Evolutionary conservation across 2,888 invertebrate genomes (phyloP), one percentile per base, ranked within the genome.

Genomic region (Pollenia angustigena): DNA sequence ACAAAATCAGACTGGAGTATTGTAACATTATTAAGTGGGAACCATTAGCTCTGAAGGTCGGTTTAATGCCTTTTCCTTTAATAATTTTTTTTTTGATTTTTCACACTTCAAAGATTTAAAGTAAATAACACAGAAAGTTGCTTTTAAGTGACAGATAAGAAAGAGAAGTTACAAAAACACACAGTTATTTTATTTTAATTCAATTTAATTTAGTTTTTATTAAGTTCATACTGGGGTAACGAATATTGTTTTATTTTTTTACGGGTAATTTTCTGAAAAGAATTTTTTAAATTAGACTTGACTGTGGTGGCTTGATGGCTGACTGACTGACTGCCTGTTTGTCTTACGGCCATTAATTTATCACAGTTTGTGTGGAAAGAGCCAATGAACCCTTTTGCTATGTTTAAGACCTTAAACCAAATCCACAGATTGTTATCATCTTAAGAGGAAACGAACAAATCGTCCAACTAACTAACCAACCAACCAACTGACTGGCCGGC

Each of bases 11-110:
- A 32, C 1, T 32, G 32, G 32, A 32, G 32, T 4, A 4, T 32
- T 32, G 2, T 32, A 32, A 32, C 32, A 4, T 32, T 32, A 32
- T 32, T 32, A 32, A 32, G 32, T 32, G 32, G 32, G 32, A 4
- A 75, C 60, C 62, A 82, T 86, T 85, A 75, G 75, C 18, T 46
- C 14, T 85, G 84, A 88, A 88, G 87, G 85, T 85, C 81, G 6
- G 83, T 75, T 81, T 64, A 68, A 76, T 76, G 54, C 75, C 48
- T 75, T 68, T 58, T 76, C 9, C 42, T 54, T 62, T 10, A 71
- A 62, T 46, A 4, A 54, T 12, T 14, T 23, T 23, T 23, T 56
- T 48, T 46, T 46, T 11, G 16, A 8, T 40, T 14, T 52, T 46
- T 71, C 56, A 18, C 52, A 68, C 48, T 72, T 58, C 1, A 50